Base-by-base conservation (phyloP, 2,113 vertebrate genomes). In the Oxygymnocypris stewartii region DNA sequence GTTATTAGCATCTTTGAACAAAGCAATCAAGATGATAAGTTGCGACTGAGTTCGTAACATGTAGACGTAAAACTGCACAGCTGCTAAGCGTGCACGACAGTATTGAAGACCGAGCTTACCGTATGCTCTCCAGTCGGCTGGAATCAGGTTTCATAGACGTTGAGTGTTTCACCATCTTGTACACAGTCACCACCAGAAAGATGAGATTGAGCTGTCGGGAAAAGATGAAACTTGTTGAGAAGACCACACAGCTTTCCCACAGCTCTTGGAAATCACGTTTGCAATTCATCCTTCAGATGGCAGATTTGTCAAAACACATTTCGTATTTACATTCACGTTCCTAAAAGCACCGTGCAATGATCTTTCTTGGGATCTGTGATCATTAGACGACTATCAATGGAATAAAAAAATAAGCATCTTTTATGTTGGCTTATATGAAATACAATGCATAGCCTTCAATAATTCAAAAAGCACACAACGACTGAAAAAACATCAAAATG, bases 111-210 rank as follows among this genome's bases (percentile, higher is more conserved):
- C 83, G 89, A 92, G 94, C 97, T 98, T 95, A 99, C 98, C 98
- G 98, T 96, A 99, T 99, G 94, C 97, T 98, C 94, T 98, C 98
- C 94, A 99, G 96, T 93, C 98, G 96, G 95, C 96, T 97, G 88
- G 98, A 99, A 93, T 99, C 98, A 65, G 98, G 98, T 96, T 99
- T 99, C 96, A 99, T 96, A 91, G 98, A 98, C 91, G 96, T 98
- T 89, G 98, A 98, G 92, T 99, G 97, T 92, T 98, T 99, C 96
- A 99, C 96, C 98, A 99, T 99, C 97, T 99, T 99, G 95, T 97
- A 98, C 95, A 99, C 95, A 73, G 97, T 99, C 95, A 99, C 96
- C 94, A 97, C 94, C 96, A 99, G 94, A 95, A 99, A 97, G 95
- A 98, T 95, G 95, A 99, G 94, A 94, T 99, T 99, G 94, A 99